Evolutionary conservation across 2,888 invertebrate genomes (phyloP), one percentile per base, ranked within the genome.

Genomic region (Acrobasis repandana): DNA sequence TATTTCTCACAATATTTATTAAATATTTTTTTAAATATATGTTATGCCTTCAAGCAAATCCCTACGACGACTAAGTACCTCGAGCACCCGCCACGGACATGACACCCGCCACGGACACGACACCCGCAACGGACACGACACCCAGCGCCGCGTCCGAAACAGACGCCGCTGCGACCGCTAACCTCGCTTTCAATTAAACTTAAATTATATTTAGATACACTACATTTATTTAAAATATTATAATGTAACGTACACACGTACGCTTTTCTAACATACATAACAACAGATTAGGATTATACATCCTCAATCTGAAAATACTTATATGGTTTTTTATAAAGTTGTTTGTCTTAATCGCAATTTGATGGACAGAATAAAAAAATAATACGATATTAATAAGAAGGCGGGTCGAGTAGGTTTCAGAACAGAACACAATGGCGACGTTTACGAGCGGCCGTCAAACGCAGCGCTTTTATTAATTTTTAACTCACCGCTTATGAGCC

Each of bases 391-490:
- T 43, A 14, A 43, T n/a, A n/a, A n/a, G n/a, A n/a, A 6, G n/a
- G 11, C 43, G 11, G n/a, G 43, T 43, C 6, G 6, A n/a, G 43
- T 14, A 14, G 43, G 5, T 43, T 43, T 43, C 10, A 43, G 38
- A 38, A 14, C 14, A 11, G 43, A 14, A 28, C n/a, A n/a, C n/a
- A 14, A n/a, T 14, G 15, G 34, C n/a, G 51, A 54, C 18, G 1
- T 62, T 62, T 62, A 62, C 56, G 56, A 51, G 20, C 63, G 60
- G 18, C 51, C 48, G 58, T 63, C 58, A 63, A 63, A 58, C 15
- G 46, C 16, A 49, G 43, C 57, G 58, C 20, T 38, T 52, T 63
- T 63, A 63, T 63, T 63, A 63, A 63, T 60, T 63, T 63, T 63
- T 60, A 63, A 63, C 63, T 63, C 59, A 16, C 20, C 58, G 43